Base-by-base conservation (phyloP, 2,888 invertebrate genomes). In the Ochlodes sylvanus region DNA sequence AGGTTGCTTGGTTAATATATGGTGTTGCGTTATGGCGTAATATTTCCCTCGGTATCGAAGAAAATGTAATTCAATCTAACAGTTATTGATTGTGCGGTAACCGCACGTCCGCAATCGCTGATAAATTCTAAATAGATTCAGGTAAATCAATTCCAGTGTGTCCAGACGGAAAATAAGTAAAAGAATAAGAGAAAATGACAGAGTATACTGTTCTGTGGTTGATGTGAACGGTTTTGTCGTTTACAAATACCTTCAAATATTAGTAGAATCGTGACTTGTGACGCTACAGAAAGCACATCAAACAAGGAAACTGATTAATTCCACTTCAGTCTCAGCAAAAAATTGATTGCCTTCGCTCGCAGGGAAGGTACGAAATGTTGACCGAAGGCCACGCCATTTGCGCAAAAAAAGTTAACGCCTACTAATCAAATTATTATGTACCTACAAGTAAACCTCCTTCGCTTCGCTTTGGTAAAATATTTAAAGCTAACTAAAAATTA, bases 21-120 rank as follows among this genome's bases (percentile, higher is more conserved):
- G 64, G 32, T 54, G 42, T 6, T 27, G 42, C 60, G 19, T 54
- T 42, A 55, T 61, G 44, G 55, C 61, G 54, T 54, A 66, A 66
- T 61, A 61, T 67, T 66, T 67, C 60, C 54, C 19, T 19, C 42
- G 54, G 27, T 60, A 58, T 66, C 52, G 15, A 3, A 42, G 54
- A 61, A 66, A 66, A 42, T 32, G 66, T 55, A 60, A 66, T 66
- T 55, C 19, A 55, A 67, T 66, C 55, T 61, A 67, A 61, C 61
- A 55, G 55, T 66, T 66, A 67, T 42, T 47, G 60, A 67, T 61
- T 61, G 44, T 61, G 61, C 61, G 15, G 61, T 61, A 67, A 67
- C 67, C 55, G 38, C 61, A 67, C 38, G 34, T 44, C 55, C 38
- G 61, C 38, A 67, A 61, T 34, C 58, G 21, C 32, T 47, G 55